phyloP scores from a whole-genome alignment of 2,113 vertebrate species.

The Philantomba maxwellii region DNA sequence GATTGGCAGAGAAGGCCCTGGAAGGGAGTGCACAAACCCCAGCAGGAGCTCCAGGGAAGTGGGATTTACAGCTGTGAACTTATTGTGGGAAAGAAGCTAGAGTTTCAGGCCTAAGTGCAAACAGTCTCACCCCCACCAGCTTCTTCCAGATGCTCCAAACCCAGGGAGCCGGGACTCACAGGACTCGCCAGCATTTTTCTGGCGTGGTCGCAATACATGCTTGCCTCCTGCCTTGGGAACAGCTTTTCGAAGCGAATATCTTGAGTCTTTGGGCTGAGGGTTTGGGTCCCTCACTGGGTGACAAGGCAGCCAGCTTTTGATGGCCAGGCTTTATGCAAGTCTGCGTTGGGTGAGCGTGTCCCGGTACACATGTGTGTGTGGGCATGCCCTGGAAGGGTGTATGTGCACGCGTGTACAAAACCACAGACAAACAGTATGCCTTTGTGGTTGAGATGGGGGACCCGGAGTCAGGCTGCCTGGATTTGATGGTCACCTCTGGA shows the following conservation, averaged over 20 bases:
- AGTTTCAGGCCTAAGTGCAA: not conserved
- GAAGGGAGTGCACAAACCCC: not conserved
- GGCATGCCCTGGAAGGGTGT: not conserved
- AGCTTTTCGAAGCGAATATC: not conserved
- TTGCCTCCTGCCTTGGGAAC: not conserved
- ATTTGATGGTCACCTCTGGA: not conserved
- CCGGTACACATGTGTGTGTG: too few species aligned
- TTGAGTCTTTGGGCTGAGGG: not conserved
- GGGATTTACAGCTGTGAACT: not conserved
- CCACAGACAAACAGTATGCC: not conserved
- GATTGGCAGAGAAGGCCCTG: slow-evolving; percentile 19
- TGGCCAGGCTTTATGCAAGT: not conserved
- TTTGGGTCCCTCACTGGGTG: not conserved
- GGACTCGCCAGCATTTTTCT: not conserved
- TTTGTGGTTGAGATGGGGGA: not conserved
- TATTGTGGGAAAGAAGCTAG: not conserved
- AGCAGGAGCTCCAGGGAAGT: not conserved
- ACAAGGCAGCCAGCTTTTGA: not conserved
- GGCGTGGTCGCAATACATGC: not conserved
- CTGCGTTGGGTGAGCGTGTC: not conserved
- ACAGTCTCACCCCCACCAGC: not conserved
- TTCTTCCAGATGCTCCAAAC: not conserved
- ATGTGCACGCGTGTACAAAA: not conserved
- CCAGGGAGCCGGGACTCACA: not conserved
- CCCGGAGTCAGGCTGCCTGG: not conserved